These are phyloP conservation scores for Caradrina clavipalpis DNA, from an alignment of 2,888 invertebrate species.

Conservation along the genomic window DNA sequence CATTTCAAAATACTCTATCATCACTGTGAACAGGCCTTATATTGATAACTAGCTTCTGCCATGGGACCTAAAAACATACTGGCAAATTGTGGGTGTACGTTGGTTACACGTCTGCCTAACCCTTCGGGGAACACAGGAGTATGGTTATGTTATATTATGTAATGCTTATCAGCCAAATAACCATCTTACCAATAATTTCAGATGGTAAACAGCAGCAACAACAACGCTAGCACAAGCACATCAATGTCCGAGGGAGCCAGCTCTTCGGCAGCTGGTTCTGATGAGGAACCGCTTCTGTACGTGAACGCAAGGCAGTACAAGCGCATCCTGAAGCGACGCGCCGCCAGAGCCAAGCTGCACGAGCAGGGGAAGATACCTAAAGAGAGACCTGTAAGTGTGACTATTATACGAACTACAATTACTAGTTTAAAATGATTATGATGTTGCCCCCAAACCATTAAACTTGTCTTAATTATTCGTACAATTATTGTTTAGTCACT, in stretches of 20 bases:
- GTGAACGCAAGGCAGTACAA: constrained; percentile 99
- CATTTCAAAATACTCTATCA: background rate
- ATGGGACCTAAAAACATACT: too few relatives aligned
- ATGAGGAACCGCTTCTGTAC: constrained; percentile 99
- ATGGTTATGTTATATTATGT: too few relatives aligned
- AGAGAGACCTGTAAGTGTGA: constrained; percentile 94
- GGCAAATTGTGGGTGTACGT: too few relatives aligned
- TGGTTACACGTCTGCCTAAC: too few relatives aligned
- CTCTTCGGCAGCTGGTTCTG: constrained; percentile 89
- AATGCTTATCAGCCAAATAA: background rate
- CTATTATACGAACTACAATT: too few relatives aligned
- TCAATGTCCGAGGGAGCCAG: constrained; percentile 77
- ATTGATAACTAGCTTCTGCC: too few relatives aligned
- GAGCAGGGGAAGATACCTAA: constrained; percentile 99
- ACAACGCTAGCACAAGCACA: constrained; percentile 73
- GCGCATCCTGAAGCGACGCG: constrained; percentile 97
- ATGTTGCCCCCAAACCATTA: background rate
- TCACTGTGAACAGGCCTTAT: background rate
- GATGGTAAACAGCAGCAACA: constrained; percentile 84
- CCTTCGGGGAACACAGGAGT: too few relatives aligned
- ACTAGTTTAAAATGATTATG: background rate
- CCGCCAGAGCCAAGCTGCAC: constrained; percentile 98
- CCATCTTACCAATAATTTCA: constrained; percentile 48
- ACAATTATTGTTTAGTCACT: too few relatives aligned
- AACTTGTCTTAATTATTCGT: background rate